Conservation (phyloP, 2,113 vertebrate species). For the Sus scrofa region DNA sequence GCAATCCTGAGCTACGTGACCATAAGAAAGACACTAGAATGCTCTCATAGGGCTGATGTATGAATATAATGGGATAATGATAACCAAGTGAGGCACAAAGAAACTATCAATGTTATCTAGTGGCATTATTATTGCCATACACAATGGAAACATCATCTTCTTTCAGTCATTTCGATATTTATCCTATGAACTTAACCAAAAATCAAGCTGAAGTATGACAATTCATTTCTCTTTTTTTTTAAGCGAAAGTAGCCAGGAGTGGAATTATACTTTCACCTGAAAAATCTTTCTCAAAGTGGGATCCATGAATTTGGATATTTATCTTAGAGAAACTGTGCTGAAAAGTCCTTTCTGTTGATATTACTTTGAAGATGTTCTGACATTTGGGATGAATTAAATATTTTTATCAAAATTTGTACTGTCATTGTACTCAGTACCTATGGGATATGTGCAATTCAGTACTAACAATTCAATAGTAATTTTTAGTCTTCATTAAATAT, state of each 20-base stretch:
- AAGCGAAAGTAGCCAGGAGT: not conserved
- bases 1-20: not conserved
- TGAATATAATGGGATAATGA: not conserved
- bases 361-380: constrained; percentile 24
- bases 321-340: constrained; percentile 22
- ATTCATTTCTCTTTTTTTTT: not conserved
- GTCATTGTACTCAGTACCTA: not conserved
- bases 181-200: not conserved
- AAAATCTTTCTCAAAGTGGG: constrained; percentile 13
- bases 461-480: not conserved
- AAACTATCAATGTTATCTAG: not conserved
- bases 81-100: not conserved
- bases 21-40: not conserved
- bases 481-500: constrained; percentile 18
- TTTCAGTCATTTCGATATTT: not conserved
- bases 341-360: constrained; percentile 8
- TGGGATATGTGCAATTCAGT: constrained; percentile 43
- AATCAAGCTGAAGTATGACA: not conserved
- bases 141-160: not conserved
- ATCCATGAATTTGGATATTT: constrained; percentile 15
- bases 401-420: constrained; percentile 52
- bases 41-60: not conserved
- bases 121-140: not conserved
- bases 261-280: not conserved
- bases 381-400: constrained; percentile 51